Conservation (phyloP, 2,113 vertebrate genomes). For the Sapayoa aenigma region DNA sequence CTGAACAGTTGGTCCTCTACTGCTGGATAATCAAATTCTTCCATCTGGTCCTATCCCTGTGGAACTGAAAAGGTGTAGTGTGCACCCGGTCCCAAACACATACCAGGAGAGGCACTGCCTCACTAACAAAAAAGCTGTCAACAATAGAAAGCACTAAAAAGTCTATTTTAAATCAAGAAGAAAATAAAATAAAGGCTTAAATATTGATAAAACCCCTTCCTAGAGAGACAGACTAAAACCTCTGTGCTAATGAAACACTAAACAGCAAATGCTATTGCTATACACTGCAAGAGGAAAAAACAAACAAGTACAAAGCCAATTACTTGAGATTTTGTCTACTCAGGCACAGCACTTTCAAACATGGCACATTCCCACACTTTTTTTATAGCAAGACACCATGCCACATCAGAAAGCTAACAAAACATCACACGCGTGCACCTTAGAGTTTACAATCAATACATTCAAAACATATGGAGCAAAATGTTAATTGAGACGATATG, state of each 20-base stretch:
- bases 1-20: constrained; percentile 99
- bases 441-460: background rate
- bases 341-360: background rate
- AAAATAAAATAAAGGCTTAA: constrained; percentile 59
- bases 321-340: constrained; percentile 33
- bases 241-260: constrained; percentile 59
- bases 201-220: constrained; percentile 68
- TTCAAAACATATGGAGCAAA: background rate
- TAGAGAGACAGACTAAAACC: constrained; percentile 48
- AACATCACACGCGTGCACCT: fast-evolving
- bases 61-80: constrained; percentile 97
- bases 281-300: constrained; percentile 12
- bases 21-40: constrained; percentile 99
- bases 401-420: background rate
- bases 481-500: background rate
- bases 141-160: constrained; percentile 75
- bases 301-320: constrained; percentile 48
- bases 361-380: background rate
- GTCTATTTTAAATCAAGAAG: constrained; percentile 72
- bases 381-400: background rate
- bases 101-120: constrained; percentile 93
- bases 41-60: constrained; percentile 98
- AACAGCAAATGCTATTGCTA: constrained; percentile 30
- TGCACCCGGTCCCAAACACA: constrained; percentile 94
- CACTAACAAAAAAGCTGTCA: constrained; percentile 89